phyloP scores from a whole-genome alignment of 2,797 vertebrate species.

The Paedocypris micromegethes region DNA sequence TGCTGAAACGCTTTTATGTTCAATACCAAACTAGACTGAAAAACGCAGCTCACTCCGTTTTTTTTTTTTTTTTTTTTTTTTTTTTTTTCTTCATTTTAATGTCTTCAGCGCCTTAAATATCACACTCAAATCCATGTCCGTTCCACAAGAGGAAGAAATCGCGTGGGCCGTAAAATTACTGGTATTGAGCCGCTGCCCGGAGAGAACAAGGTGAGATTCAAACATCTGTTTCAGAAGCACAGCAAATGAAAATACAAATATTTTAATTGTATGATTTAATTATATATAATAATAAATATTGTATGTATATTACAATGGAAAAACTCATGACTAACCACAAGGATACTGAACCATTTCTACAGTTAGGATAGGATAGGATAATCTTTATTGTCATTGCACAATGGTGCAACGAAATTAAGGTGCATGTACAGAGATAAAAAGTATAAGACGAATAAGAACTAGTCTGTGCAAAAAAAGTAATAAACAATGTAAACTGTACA shows the following conservation, averaged over 20 bases:
- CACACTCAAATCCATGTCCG: conserved; percentile 97
- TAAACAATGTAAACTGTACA: too few relatives aligned
- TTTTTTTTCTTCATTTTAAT: neutral
- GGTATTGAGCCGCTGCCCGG: conserved; percentile 96
- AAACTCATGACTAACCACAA: too few relatives aligned
- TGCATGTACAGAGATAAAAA: too few relatives aligned
- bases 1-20: neutral
- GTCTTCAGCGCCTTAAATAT: conserved; percentile 87
- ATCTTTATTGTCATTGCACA: too few relatives aligned
- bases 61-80: neutral
- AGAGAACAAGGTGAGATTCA: conserved; percentile 86
- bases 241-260: neutral
- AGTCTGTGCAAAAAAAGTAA: too few relatives aligned
- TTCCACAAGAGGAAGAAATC: conserved; percentile 94
- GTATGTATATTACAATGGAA: too few relatives aligned
- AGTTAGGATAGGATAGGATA: too few relatives aligned
- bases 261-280: too few relatives aligned
- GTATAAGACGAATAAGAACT: too few relatives aligned
- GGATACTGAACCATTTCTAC: too few relatives aligned
- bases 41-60: neutral
- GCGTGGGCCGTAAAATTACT: conserved; percentile 97
- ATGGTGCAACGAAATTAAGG: too few relatives aligned
- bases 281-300: too few relatives aligned
- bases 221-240: neutral
- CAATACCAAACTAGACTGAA: neutral